Conservation (phyloP, 2,113 vertebrate species). For the Strix aluco region DNA sequence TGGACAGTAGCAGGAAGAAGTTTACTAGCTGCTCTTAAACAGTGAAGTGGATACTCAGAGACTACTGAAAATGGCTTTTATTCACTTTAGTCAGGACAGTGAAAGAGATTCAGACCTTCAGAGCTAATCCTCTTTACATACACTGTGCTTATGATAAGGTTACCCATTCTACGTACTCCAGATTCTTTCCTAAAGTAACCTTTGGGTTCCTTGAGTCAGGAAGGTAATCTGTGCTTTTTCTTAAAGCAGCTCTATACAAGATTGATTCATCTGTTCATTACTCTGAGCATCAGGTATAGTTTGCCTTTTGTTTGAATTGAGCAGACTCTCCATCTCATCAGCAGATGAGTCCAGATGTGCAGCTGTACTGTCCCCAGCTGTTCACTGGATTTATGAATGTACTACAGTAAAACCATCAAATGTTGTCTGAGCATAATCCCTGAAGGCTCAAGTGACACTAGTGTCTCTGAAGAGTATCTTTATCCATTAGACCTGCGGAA, state of each 20-base stretch:
- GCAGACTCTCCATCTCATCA: neutral
- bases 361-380: neutral
- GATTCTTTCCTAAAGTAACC: neutral
- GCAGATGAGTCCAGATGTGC: neutral
- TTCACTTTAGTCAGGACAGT: neutral
- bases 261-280: neutral
- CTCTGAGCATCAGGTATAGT: neutral
- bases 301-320: neutral
- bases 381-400: neutral
- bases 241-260: neutral
- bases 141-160: neutral
- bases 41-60: neutral
- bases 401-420: neutral
- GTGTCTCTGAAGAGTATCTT: neutral
- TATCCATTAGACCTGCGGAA: neutral
- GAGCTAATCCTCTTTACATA: neutral
- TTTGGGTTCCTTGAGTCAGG: neutral
- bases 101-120: neutral
- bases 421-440: neutral
- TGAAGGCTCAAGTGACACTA: neutral
- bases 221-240: neutral
- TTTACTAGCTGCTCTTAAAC: neutral
- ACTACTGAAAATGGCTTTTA: neutral
- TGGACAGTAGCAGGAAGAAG: neutral
- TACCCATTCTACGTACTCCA: neutral